These are phyloP conservation scores for Stomorhina lunata DNA, from an alignment of 2,888 invertebrate species.

Conservation along the genomic window DNA sequence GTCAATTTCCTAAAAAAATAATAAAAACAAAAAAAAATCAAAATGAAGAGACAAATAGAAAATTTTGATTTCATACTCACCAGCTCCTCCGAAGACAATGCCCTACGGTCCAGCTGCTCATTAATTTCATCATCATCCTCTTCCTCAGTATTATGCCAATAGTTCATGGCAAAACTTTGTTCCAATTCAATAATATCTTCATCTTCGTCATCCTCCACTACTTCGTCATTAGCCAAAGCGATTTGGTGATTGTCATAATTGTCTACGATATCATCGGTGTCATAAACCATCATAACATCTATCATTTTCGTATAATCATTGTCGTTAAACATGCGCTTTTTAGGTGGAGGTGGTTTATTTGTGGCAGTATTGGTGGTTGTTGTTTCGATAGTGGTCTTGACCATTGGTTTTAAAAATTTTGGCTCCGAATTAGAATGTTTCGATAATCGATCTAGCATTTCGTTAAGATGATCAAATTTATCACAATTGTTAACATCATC, in stretches of 20 bases:
- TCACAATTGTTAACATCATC: background rate
- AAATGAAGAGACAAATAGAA: background rate
- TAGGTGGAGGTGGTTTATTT: constrained; percentile 54
- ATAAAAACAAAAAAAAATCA: constrained; percentile 47
- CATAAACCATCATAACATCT: constrained; percentile 77
- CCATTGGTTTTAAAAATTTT: background rate
- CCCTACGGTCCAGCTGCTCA: constrained; percentile 38
- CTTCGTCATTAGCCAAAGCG: background rate
- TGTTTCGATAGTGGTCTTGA: background rate
- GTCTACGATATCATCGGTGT: constrained; percentile 71
- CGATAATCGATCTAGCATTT: constrained; percentile 71
- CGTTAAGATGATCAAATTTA: constrained; percentile 56
- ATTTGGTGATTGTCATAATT: constrained; percentile 65
- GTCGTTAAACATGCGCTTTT: constrained; percentile 68
- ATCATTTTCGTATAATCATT: constrained; percentile 71
- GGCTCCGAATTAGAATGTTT: constrained; percentile 18
- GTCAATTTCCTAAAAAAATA: constrained; percentile 61
- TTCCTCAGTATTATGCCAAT: constrained; percentile 67
- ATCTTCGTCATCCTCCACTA: constrained; percentile 61
- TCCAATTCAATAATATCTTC: constrained; percentile 68
- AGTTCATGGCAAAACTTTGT: constrained; percentile 68
- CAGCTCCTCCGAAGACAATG: constrained; percentile 21
- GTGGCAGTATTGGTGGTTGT: background rate
- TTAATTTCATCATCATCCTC: constrained; percentile 36
- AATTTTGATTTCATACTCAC: constrained; percentile 14